phyloP scores from a whole-genome alignment of 2,113 vertebrate species.

The Tylochromis polylepis region DNA sequence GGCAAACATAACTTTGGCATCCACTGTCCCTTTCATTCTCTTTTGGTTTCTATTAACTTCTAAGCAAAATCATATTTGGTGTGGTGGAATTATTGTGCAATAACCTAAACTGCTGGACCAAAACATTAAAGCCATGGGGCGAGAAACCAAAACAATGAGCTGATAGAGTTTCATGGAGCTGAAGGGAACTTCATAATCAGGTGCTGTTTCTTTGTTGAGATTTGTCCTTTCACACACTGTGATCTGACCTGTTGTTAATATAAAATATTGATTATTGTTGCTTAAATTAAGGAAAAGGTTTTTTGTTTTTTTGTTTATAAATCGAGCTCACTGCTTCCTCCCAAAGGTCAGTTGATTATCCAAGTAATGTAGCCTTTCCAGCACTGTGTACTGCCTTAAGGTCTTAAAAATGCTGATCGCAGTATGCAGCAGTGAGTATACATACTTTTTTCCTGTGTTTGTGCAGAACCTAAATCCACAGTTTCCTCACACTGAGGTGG shows the following conservation, averaged over 20 bases:
- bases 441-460: constrained; percentile 50
- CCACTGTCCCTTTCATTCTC: neutral
- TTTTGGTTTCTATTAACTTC: neutral
- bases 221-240: neutral
- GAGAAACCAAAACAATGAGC: neutral
- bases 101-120: neutral
- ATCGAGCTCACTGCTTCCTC: neutral
- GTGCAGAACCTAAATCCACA: constrained; percentile 43
- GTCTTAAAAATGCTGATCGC: constrained; percentile 2
- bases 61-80: neutral
- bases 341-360: neutral
- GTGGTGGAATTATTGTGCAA: neutral
- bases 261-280: neutral
- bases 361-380: neutral
- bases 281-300: neutral
- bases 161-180: neutral
- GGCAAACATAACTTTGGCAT: neutral
- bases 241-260: neutral
- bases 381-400: neutral
- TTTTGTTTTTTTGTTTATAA: neutral
- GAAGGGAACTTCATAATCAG: neutral
- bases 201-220: neutral
- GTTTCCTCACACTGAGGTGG: constrained; percentile 44
- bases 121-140: neutral
- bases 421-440: constrained; percentile 25